These are phyloP conservation scores for zebrafish (Danio rerio) DNA, from an alignment of 2,113 vertebrate genomes.

Conservation along the genomic window GRCz12tu NC_133197.1:13305501-13306000, in stretches of 20 bases:
- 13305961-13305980: too few species aligned
- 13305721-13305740: constrained; percentile 16
- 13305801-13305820: neutral
- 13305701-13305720: constrained; percentile 35
- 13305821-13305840: constrained; percentile 11
- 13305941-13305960: too few species aligned
- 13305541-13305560: constrained; percentile 48
- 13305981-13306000: too few species aligned
- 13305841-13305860: constrained; percentile 12
- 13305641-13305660: constrained; percentile 57
- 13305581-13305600: neutral
- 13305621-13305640: constrained; percentile 33
- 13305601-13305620: neutral
- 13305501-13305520: constrained; percentile 58
- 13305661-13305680: constrained; percentile 37
- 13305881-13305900: too few species aligned
- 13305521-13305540: constrained; percentile 60
- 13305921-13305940: too few species aligned
- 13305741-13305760: constrained; percentile 27
- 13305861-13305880: neutral
- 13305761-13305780: constrained; percentile 22
- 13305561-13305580: constrained; percentile 1
- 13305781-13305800: neutral
- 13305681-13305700: constrained; percentile 44
- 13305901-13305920: too few species aligned